Conservation (phyloP, 2,888 invertebrate species). For the Drosophila ustulata region DNA sequence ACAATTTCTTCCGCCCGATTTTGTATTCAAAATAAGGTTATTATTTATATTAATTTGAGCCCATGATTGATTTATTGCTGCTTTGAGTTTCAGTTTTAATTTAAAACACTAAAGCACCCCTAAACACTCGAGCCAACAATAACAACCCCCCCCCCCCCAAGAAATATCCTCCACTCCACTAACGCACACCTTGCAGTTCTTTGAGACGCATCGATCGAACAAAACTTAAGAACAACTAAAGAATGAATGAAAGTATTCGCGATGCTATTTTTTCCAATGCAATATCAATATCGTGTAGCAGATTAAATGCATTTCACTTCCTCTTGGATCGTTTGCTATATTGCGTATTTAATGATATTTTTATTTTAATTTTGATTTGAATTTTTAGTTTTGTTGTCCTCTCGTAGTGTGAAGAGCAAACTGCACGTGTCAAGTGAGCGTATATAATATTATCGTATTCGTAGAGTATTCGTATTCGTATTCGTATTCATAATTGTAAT, state of each 20-base stretch:
- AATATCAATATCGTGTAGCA: slow-evolving; percentile 18
- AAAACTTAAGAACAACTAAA: neutral
- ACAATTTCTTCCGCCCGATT: neutral
- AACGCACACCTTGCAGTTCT: slow-evolving; percentile 47
- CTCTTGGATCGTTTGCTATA: slow-evolving; percentile 16
- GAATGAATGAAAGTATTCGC: slow-evolving; percentile 6
- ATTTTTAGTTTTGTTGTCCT: slow-evolving; percentile 32
- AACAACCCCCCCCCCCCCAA: neutral
- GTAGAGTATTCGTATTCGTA: slow-evolving; percentile 30
- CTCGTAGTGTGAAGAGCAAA: slow-evolving; percentile 58
- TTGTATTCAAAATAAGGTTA: slow-evolving; percentile 8
- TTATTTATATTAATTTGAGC: slow-evolving; percentile 21
- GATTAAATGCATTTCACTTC: slow-evolving; percentile 22
- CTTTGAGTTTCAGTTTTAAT: slow-evolving; percentile 15
- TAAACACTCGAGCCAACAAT: slow-evolving; percentile 33
- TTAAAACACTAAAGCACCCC: slow-evolving; percentile 40
- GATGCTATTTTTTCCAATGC: slow-evolving; percentile 23
- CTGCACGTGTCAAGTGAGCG: slow-evolving; percentile 71
- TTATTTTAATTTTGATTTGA: neutral
- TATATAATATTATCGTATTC: slow-evolving; percentile 31
- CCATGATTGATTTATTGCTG: slow-evolving; percentile 11
- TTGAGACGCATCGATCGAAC: slow-evolving; percentile 28
- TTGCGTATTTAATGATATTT: slow-evolving; percentile 7
- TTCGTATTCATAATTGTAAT: slow-evolving; percentile 40
- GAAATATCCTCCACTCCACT: slow-evolving; percentile 25